Evolutionary conservation across 2,797 vertebrate species (phyloP).

Genomic region (Siniperca undulata): DNA sequence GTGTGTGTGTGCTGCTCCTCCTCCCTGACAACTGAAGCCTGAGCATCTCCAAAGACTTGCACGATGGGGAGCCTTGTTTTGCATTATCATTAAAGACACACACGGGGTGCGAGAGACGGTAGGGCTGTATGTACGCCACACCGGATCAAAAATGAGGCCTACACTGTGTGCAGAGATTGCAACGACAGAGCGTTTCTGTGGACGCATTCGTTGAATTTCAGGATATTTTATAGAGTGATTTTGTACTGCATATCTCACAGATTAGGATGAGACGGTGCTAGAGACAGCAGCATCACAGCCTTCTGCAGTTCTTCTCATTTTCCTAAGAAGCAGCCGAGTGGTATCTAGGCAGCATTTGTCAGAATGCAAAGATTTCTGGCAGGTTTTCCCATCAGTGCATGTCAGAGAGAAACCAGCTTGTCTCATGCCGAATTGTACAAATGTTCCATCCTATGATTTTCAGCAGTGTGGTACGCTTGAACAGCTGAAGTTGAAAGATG

Average conservation of each 20-base stretch:
- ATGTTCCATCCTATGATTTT: constrained; percentile 37
- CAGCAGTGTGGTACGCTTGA: not conserved
- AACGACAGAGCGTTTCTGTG: constrained; percentile 11
- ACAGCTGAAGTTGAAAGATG: constrained; percentile 4
- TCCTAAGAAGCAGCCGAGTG: constrained; percentile 41
- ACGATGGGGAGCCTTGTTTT: constrained; percentile 74
- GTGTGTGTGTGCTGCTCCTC: constrained; percentile 49
- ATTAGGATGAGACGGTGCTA: constrained; percentile 27
- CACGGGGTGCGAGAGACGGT: constrained; percentile 57
- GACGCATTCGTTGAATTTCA: constrained; percentile 29
- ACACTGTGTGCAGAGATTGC: constrained; percentile 9
- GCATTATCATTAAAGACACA: constrained; percentile 78
- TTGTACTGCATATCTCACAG: constrained; percentile 34
- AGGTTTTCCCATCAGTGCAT: constrained; percentile 59
- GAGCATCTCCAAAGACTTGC: constrained; percentile 71
- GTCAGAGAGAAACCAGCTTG: constrained; percentile 42
- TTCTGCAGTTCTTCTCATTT: constrained; percentile 36
- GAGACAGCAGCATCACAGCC: constrained; percentile 43
- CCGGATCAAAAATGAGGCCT: constrained; percentile 42
- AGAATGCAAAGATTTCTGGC: constrained; percentile 54
- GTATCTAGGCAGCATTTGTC: constrained; percentile 50
- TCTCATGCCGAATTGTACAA: constrained; percentile 26
- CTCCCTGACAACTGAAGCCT: constrained; percentile 79
- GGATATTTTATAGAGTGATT: constrained; percentile 19
- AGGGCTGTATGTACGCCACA: constrained; percentile 37